Conservation (phyloP, 53 echinoderm and acorn worm species). For the Mesocentrotus franciscanus region DNA sequence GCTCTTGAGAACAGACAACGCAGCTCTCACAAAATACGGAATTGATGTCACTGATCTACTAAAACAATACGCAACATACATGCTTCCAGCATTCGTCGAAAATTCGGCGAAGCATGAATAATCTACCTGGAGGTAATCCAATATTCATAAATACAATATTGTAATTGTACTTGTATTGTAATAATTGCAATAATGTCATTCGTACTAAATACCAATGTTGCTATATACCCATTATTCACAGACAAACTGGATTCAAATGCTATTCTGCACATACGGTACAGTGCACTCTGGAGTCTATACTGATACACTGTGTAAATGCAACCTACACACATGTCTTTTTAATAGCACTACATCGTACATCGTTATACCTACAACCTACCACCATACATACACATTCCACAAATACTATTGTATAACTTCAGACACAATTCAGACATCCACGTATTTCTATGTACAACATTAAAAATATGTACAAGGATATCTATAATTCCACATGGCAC, state of each 20-base stretch:
- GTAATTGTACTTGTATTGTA: neutral
- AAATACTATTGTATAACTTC: neutral
- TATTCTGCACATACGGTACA: neutral
- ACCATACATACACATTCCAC: neutral
- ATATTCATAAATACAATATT: neutral
- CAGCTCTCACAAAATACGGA: too few species aligned
- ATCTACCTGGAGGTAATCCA: neutral
- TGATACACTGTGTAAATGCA: neutral
- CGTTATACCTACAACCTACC: neutral
- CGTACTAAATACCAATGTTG: neutral
- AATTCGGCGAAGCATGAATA: neutral
- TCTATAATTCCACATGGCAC: neutral
- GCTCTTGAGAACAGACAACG: too few species aligned
- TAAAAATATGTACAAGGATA: constrained; percentile 2
- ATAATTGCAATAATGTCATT: neutral
- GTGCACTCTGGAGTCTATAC: neutral
- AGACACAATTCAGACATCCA: neutral
- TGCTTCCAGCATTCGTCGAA: too few species aligned
- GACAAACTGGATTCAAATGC: neutral
- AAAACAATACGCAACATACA: too few species aligned
- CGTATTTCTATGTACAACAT: neutral
- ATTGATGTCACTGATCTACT: too few species aligned
- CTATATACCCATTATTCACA: neutral
- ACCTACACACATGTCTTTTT: neutral
- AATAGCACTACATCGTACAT: neutral